A percentile compares a stretch with the other conserved stretches of the same genome.
Evolutionary conservation across 92 coral and sea anemone genomes (phyloP).

Genomic region (Phenganax stokvisi): DNA sequence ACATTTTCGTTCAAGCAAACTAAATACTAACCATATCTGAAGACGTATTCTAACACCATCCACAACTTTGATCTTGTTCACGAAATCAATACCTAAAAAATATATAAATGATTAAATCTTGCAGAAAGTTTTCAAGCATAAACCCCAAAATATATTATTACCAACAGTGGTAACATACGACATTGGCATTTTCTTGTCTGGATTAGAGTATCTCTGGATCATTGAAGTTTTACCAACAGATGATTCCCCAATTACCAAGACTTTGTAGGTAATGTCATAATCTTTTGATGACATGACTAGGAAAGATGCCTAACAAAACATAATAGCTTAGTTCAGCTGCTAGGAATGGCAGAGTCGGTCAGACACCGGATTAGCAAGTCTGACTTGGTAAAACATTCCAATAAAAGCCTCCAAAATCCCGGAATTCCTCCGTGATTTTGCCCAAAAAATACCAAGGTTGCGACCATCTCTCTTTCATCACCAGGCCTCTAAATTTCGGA

Average conservation of each 20-base stretch:
- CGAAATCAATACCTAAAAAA: slow-evolving; percentile 81
- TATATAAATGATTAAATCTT: neutral
- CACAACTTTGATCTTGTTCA: slow-evolving; percentile 58
- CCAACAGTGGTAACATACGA: slow-evolving; percentile 69
- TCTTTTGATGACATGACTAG: slow-evolving; percentile 28
- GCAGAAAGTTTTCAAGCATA: too few species aligned
- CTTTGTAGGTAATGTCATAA: slow-evolving; percentile 74
- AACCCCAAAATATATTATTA: slow-evolving; percentile 30
- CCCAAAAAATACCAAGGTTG: too few species aligned
- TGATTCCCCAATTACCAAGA: slow-evolving; percentile 78
- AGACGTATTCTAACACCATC: slow-evolving; percentile 72
- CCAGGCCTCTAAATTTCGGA: too few species aligned
- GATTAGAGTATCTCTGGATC: slow-evolving; percentile 65
- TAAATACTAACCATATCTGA: slow-evolving; percentile 72
- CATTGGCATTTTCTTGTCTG: slow-evolving; percentile 56
- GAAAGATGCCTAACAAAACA: neutral
- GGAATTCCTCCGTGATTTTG: too few species aligned
- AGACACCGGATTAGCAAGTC: too few species aligned
- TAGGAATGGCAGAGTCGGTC: too few species aligned
- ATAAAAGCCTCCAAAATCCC: too few species aligned
- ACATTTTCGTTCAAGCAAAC: neutral
- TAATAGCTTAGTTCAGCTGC: too few species aligned
- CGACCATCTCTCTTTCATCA: too few species aligned
- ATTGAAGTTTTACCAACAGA: slow-evolving; percentile 81
- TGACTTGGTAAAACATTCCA: too few species aligned